Conservation (phyloP, 2,888 invertebrate genomes). For the Tubulanus polymorphus region DNA sequence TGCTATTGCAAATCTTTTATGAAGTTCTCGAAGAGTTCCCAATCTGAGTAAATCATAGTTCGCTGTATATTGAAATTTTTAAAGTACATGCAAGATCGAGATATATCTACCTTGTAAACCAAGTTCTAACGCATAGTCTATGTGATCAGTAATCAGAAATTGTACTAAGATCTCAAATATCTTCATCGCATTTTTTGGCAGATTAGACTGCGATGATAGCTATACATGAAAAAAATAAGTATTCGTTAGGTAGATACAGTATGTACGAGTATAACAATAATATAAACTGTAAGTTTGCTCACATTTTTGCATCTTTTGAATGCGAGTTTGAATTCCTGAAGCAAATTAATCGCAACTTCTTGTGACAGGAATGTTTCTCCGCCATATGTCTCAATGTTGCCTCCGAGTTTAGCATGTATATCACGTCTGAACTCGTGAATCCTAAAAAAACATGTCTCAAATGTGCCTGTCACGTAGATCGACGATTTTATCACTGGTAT, state of each 20-base stretch:
- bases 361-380: constrained; percentile 87
- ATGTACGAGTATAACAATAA: no score
- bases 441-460: constrained; percentile 57
- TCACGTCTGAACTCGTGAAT: constrained; percentile 91
- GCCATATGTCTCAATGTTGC: constrained; percentile 85
- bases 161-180: constrained; percentile 81
- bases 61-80: no score
- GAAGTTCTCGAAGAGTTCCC: no score
- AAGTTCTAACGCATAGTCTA: constrained; percentile 92
- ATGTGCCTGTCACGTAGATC: no score
- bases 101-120: constrained; percentile 64
- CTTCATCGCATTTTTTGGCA: constrained; percentile 70
- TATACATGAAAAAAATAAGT: constrained; percentile 34
- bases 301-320: constrained; percentile 82
- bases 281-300: no score
- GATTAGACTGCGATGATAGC: constrained; percentile 75
- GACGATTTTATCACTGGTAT: neutral
- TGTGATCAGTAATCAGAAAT: constrained; percentile 82
- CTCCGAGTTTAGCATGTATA: constrained; percentile 87
- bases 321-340: constrained; percentile 86
- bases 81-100: neutral
- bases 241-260: neutral
- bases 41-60: no score
- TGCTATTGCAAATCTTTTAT: no score
- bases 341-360: constrained; percentile 82